These are phyloP conservation scores for Phlogophora meticulosa DNA, from an alignment of 2,888 invertebrate species.

Conservation along the genomic window DNA sequence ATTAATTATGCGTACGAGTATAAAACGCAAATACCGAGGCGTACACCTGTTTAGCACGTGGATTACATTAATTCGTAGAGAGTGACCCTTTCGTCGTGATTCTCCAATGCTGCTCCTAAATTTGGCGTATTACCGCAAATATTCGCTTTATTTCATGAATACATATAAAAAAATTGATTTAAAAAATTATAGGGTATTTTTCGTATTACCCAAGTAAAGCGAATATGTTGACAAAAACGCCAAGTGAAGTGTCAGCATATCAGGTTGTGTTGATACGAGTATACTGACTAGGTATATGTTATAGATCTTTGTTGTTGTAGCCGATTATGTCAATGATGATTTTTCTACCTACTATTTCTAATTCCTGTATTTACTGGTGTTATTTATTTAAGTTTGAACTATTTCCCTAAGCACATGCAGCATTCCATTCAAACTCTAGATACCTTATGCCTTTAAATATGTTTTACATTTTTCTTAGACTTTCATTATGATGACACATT, in stretches of 20 bases:
- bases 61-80: conserved; percentile 19
- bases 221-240: conserved; percentile 8
- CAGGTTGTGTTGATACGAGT: conserved; percentile 61
- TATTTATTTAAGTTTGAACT: conserved; percentile 33
- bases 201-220: conserved; percentile 6
- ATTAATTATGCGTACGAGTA: conserved; percentile 32
- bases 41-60: conserved; percentile 17
- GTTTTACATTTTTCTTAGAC: conserved; percentile 28
- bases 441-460: conserved; percentile 33
- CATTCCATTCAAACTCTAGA: conserved; percentile 60
- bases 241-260: conserved; percentile 24
- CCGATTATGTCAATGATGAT: conserved; percentile 40
- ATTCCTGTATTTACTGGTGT: conserved; percentile 40
- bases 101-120: conserved; percentile 28
- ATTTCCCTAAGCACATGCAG: conserved; percentile 46
- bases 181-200: not conserved
- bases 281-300: conserved; percentile 47
- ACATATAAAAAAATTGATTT: not conserved
- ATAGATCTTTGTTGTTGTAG: conserved; percentile 40
- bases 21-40: conserved; percentile 28
- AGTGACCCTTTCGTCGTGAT: conserved; percentile 35
- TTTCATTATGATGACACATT: conserved; percentile 10
- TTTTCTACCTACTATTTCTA: conserved; percentile 38
- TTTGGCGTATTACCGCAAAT: conserved; percentile 15
- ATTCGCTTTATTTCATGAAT: conserved; percentile 3